These are phyloP conservation scores for Epinephelus moara DNA, from an alignment of 2,113 vertebrate genomes.

Conservation along the genomic window DNA sequence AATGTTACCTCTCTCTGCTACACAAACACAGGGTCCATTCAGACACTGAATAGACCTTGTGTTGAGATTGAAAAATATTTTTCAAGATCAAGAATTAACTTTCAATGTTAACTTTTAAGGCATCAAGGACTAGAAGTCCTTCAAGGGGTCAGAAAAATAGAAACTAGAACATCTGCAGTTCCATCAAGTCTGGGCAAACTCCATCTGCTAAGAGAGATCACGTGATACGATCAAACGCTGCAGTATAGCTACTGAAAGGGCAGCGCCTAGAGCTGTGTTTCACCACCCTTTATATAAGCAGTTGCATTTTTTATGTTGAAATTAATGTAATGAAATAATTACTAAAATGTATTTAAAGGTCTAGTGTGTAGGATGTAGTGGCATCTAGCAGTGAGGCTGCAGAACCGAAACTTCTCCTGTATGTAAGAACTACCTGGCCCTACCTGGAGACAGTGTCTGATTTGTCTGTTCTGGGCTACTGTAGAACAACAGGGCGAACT, in stretches of 20 bases:
- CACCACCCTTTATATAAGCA: not conserved
- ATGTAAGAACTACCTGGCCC: too few relatives aligned
- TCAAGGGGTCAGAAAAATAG: not conserved
- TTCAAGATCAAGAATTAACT: not conserved
- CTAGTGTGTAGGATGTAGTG: too few relatives aligned
- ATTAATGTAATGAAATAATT: too few relatives aligned
- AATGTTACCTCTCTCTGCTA: not conserved
- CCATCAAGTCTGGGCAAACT: not conserved
- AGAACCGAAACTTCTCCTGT: too few relatives aligned
- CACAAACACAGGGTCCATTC: not conserved
- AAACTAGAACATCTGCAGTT: not conserved
- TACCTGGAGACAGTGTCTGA: too few relatives aligned
- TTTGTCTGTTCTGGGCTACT: too few relatives aligned
- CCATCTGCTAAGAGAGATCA: not conserved
- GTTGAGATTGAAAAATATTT: not conserved
- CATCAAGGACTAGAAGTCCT: not conserved
- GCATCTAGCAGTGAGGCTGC: too few relatives aligned
- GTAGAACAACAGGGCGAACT: too few relatives aligned
- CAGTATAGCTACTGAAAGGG: not conserved
- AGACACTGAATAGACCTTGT: not conserved
- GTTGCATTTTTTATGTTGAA: not conserved
- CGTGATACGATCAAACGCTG: not conserved
- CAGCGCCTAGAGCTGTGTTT: not conserved
- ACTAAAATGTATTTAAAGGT: too few relatives aligned
- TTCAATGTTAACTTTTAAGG: not conserved